Evolutionary conservation across 1,140 invertebrate species (phyloP).

Genomic region (Anastrepha ludens): DNA sequence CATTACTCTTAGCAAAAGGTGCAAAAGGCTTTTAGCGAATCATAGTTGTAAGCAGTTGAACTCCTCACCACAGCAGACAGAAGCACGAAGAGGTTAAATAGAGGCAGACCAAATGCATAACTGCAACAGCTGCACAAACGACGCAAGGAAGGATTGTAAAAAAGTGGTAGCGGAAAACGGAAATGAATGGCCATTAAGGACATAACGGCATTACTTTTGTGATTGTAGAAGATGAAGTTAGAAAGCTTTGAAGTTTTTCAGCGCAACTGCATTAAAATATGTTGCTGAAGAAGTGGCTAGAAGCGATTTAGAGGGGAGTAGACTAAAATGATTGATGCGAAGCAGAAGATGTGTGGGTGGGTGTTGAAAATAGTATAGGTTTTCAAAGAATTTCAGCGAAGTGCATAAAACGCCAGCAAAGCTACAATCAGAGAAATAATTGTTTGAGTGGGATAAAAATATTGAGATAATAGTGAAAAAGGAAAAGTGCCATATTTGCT

Average conservation of each 20-base stretch:
- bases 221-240: conserved; percentile 25
- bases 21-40: conserved; percentile 9
- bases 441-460: too few relatives aligned
- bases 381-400: background rate
- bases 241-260: conserved; percentile 15
- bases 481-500: too few relatives aligned
- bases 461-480: too few relatives aligned
- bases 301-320: background rate
- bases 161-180: conserved; percentile 11
- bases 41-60: conserved; percentile 1
- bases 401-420: background rate
- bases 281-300: background rate
- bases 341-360: background rate
- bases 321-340: conserved; percentile 35
- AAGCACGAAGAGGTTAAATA: background rate
- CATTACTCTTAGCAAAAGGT: conserved; percentile 12
- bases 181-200: conserved; percentile 49
- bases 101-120: background rate
- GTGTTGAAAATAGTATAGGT: background rate
- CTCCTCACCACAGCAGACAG: background rate
- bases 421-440: background rate
- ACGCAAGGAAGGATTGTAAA: background rate
- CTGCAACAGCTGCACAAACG: background rate
- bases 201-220: conserved; percentile 45
- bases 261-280: conserved; percentile 31